Conservation (phyloP, 2,888 invertebrate species). For the Cephus rjabovi region DNA sequence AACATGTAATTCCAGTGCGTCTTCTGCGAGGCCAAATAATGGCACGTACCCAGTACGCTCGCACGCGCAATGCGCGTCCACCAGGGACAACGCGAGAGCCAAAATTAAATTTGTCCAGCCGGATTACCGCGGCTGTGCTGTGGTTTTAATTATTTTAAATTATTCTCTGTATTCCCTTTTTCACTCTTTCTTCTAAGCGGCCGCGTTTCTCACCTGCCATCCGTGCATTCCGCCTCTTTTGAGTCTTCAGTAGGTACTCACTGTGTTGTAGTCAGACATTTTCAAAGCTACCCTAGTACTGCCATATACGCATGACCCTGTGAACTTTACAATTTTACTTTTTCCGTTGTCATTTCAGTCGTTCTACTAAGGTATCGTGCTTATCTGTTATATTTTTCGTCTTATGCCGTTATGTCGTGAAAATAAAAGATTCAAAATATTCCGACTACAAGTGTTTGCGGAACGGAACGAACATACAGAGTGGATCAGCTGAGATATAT, state of each 20-base stretch:
- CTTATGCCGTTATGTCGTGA: no score
- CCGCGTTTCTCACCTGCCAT: background rate
- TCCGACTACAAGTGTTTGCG: no score
- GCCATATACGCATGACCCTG: background rate
- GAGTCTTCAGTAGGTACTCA: background rate
- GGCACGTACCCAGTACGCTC: conserved; percentile 7
- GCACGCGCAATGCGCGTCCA: conserved; percentile 28
- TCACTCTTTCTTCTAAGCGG: background rate
- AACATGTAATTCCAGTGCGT: conserved; percentile 26
- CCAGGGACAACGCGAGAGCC: conserved; percentile 33
- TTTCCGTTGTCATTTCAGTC: background rate
- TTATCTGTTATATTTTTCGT: no score
- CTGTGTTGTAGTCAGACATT: background rate
- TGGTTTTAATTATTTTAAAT: conserved; percentile 55
- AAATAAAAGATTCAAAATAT: no score
- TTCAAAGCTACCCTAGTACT: background rate
- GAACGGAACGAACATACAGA: no score
- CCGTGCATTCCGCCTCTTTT: background rate
- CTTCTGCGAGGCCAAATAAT: conserved; percentile 21
- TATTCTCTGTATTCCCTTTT: conserved; percentile 40
- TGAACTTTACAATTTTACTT: background rate
- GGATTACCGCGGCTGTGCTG: conserved; percentile 38
- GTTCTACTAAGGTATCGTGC: no score
- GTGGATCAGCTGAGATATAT: no score
- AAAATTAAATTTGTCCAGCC: conserved; percentile 55